Conservation (phyloP, 2,113 vertebrate genomes). For the Pimephales promelas region DNA sequence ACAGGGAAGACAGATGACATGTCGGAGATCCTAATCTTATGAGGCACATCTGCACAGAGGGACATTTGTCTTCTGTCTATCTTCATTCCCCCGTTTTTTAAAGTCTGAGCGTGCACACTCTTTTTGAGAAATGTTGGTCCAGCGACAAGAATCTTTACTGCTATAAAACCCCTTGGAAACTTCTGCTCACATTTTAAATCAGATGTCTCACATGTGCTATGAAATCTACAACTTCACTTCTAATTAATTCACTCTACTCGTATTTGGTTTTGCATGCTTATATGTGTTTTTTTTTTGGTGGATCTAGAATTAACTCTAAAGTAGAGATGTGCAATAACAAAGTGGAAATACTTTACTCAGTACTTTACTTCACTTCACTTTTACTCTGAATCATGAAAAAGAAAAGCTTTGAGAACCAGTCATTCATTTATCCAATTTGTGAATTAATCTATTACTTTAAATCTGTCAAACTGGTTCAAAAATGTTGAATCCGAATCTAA, state of each 20-base stretch:
- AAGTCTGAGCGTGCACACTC: background rate
- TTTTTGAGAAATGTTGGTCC: background rate
- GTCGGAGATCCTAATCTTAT: background rate
- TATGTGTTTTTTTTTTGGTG: background rate
- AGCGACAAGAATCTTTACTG: constrained; percentile 3
- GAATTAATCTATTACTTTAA: background rate
- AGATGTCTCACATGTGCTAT: constrained; percentile 6
- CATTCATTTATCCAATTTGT: background rate
- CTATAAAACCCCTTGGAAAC: constrained; percentile 22
- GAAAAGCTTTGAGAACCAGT: background rate
- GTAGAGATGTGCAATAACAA: too few species aligned
- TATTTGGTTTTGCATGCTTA: background rate
- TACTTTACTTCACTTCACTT: too few species aligned
- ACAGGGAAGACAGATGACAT: constrained; percentile 1
- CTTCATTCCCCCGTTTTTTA: constrained; percentile 25
- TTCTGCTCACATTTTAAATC: background rate
- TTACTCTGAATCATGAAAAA: background rate
- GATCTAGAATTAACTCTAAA: background rate
- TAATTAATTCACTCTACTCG: background rate
- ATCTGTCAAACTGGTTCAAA: background rate
- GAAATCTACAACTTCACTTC: background rate
- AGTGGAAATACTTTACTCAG: too few species aligned
- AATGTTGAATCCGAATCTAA: background rate
- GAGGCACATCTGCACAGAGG: background rate
- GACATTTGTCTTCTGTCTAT: constrained; percentile 21